These are phyloP conservation scores for Brachyhypopomus occidentalis DNA, from an alignment of 2,113 vertebrate species.

Conservation along the genomic window DNA sequence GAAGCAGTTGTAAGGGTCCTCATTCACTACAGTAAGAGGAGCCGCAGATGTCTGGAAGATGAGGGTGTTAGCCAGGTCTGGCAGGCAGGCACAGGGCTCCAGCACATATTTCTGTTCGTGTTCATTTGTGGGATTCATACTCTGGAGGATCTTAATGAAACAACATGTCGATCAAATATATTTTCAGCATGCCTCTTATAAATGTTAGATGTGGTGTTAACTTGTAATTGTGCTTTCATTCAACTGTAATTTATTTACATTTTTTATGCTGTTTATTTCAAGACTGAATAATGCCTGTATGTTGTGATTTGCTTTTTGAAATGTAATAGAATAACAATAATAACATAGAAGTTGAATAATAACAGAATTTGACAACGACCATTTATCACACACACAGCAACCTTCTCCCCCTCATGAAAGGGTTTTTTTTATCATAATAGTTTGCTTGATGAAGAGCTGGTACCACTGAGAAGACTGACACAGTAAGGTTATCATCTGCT, in stretches of 20 bases:
- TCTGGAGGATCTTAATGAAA: conserved; percentile 6
- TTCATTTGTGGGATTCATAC: neutral
- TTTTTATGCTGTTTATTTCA: neutral
- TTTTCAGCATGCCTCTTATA: neutral
- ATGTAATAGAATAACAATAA: neutral
- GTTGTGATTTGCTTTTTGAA: conserved; percentile 2
- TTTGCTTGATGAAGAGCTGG: neutral
- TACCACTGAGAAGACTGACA: neutral
- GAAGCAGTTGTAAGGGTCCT: conserved; percentile 8
- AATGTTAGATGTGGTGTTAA: neutral
- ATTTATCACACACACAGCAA: neutral
- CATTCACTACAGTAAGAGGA: neutral
- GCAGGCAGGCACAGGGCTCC: neutral
- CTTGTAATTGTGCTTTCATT: neutral
- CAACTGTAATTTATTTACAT: neutral
- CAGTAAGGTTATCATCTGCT: neutral
- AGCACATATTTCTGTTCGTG: neutral
- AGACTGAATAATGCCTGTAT: neutral
- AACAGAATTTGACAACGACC: neutral
- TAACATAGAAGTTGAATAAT: too few relatives aligned
- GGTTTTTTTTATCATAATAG: neutral
- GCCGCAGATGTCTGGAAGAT: neutral
- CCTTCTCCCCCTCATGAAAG: neutral
- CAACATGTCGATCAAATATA: neutral
- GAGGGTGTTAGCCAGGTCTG: neutral